Percentiles rank a stretch among this genome's conserved stretches.
These are phyloP conservation scores for Falco punctatus DNA, from an alignment of 2,113 vertebrate species.

Conservation along the genomic window DNA sequence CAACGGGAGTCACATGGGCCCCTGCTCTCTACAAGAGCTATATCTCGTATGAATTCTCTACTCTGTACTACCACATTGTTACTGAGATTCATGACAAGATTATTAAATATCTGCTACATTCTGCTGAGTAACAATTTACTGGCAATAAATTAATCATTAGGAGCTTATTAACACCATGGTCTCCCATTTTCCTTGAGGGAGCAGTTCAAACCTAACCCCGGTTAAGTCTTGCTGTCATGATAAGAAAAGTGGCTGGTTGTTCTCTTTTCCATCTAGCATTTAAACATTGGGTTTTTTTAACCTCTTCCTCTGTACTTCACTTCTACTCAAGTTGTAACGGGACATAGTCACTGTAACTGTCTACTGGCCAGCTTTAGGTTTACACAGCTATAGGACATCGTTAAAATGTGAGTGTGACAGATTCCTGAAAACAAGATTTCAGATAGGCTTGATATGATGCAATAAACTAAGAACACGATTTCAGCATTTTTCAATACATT, in stretches of 20 bases:
- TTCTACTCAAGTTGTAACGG: background rate
- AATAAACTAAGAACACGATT: background rate
- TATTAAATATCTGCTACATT: background rate
- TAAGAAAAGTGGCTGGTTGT: background rate
- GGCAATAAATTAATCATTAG: background rate
- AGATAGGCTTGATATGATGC: background rate
- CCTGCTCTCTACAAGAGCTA: background rate
- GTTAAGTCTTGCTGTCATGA: background rate
- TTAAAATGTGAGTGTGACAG: background rate
- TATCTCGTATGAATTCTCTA: background rate
- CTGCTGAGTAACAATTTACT: background rate
- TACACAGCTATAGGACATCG: background rate
- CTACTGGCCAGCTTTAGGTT: background rate
- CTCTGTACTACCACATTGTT: background rate
- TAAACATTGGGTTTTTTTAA: background rate
- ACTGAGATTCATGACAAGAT: background rate
- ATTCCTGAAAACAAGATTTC: background rate
- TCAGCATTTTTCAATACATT: background rate
- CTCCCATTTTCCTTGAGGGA: background rate
- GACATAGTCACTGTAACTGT: background rate
- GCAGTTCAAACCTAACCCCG: background rate
- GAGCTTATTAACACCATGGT: background rate
- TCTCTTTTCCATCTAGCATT: background rate
- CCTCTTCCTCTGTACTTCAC: background rate
- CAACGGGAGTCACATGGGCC: background rate